Conservation (phyloP, 2,113 vertebrate species). For the Theristicus caerulescens region DNA sequence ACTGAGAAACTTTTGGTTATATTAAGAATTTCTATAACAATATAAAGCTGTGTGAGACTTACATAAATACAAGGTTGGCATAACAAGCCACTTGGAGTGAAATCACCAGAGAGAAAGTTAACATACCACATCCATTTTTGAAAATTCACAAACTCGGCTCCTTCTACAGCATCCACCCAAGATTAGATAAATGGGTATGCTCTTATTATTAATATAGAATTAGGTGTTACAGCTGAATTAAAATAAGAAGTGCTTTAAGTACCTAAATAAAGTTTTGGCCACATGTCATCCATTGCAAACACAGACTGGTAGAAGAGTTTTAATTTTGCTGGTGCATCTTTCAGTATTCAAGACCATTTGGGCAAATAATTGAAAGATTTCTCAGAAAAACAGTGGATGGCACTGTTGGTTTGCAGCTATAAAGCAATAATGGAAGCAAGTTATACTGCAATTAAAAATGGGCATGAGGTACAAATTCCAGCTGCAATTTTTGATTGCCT, state of each 20-base stretch:
- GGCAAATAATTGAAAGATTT: constrained; percentile 51
- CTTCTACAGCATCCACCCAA: neutral
- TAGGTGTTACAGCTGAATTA: neutral
- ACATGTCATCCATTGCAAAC: neutral
- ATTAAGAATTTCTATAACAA: neutral
- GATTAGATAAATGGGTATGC: neutral
- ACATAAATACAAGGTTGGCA: neutral
- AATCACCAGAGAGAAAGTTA: neutral
- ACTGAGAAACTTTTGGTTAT: constrained; percentile 7
- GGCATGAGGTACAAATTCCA: neutral
- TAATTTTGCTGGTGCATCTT: neutral
- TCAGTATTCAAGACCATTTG: neutral
- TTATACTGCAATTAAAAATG: neutral
- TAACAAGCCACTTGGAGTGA: neutral
- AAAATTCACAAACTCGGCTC: neutral
- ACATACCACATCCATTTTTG: neutral
- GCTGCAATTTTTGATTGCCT: neutral
- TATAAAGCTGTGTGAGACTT: neutral
- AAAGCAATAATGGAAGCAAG: constrained; percentile 21
- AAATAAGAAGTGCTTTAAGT: neutral
- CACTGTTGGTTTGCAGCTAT: constrained; percentile 68
- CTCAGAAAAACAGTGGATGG: constrained; percentile 66
- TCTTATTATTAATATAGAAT: neutral
- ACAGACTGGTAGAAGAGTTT: neutral
- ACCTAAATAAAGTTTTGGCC: neutral